Evolutionary conservation across 2,888 invertebrate genomes (phyloP).

Genomic region (Sphinx pinastri): DNA sequence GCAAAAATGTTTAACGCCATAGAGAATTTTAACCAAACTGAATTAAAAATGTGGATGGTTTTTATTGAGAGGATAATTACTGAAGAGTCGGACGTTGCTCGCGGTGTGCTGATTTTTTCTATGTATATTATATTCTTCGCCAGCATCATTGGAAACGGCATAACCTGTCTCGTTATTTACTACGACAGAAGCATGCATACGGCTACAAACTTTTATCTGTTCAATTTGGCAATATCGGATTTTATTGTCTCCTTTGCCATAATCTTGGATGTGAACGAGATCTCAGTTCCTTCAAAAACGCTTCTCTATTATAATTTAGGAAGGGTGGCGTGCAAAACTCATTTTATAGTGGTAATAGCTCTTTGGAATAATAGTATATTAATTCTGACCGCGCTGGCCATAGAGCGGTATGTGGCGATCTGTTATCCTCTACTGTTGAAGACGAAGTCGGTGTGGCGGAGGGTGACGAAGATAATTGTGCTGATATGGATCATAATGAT

Average conservation of each 20-base stretch:
- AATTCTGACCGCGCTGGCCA: slow-evolving; percentile 61
- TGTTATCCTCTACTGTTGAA: slow-evolving; percentile 57
- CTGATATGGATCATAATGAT: slow-evolving; percentile 58
- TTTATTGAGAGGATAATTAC: slow-evolving; percentile 44
- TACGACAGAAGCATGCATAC: slow-evolving; percentile 70
- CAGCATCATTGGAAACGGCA: slow-evolving; percentile 62
- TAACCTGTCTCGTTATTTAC: slow-evolving; percentile 72
- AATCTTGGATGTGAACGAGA: slow-evolving; percentile 52
- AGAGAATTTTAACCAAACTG: slow-evolving; percentile 27
- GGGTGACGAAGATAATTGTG: slow-evolving; percentile 57
- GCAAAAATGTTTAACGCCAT: slow-evolving; percentile 25
- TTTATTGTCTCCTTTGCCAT: slow-evolving; percentile 63
- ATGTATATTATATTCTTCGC: slow-evolving; percentile 51
- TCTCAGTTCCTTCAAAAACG: slow-evolving; percentile 40
- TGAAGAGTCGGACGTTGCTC: slow-evolving; percentile 44
- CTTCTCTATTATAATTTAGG: slow-evolving; percentile 45
- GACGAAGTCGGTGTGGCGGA: slow-evolving; percentile 49
- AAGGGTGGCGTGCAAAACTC: slow-evolving; percentile 53
- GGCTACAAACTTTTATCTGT: slow-evolving; percentile 70
- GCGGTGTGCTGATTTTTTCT: slow-evolving; percentile 37
- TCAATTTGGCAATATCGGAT: slow-evolving; percentile 70
- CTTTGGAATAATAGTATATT: slow-evolving; percentile 64
- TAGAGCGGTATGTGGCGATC: slow-evolving; percentile 64
- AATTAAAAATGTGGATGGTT: slow-evolving; percentile 48
- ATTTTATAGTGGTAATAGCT: slow-evolving; percentile 54